Evolutionary conservation across 2,113 vertebrate species (phyloP).

Genomic region (Apaloderma vittatum): DNA sequence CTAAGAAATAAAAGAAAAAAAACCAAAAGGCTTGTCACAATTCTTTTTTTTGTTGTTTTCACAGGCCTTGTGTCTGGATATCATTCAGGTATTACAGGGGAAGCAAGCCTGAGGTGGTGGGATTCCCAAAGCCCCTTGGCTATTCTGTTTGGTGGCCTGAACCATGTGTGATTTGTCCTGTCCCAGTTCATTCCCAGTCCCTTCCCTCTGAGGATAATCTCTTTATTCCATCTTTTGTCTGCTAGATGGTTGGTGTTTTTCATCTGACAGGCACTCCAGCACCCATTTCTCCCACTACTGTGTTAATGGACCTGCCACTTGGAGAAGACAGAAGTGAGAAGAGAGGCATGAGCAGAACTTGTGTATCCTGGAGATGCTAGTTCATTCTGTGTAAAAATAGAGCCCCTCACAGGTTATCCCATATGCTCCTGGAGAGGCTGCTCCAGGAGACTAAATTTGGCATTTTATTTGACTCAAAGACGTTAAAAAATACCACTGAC

Average conservation of each 20-base stretch:
- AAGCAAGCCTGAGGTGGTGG: neutral
- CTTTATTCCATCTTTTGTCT: neutral
- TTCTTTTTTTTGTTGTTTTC: neutral
- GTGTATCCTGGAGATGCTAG: neutral
- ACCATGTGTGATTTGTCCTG: rapidly evolving
- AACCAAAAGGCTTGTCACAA: neutral
- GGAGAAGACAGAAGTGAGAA: neutral
- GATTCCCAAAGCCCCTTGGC: neutral
- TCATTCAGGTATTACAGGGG: neutral
- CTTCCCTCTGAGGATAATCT: neutral
- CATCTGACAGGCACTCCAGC: neutral
- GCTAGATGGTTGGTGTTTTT: neutral
- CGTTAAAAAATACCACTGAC: neutral
- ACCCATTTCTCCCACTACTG: neutral
- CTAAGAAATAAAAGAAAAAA: neutral
- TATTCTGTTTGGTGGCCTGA: neutral
- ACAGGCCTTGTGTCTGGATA: neutral
- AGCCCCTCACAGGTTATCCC: neutral
- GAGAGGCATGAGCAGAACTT: neutral
- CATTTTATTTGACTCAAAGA: neutral
- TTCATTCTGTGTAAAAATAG: neutral
- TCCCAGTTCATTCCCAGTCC: neutral
- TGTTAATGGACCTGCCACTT: neutral
- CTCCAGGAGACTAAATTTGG: neutral
- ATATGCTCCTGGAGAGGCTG: neutral